These are phyloP conservation scores for Malacosoma neustria DNA, from an alignment of 2,888 invertebrate species.

Conservation along the genomic window DNA sequence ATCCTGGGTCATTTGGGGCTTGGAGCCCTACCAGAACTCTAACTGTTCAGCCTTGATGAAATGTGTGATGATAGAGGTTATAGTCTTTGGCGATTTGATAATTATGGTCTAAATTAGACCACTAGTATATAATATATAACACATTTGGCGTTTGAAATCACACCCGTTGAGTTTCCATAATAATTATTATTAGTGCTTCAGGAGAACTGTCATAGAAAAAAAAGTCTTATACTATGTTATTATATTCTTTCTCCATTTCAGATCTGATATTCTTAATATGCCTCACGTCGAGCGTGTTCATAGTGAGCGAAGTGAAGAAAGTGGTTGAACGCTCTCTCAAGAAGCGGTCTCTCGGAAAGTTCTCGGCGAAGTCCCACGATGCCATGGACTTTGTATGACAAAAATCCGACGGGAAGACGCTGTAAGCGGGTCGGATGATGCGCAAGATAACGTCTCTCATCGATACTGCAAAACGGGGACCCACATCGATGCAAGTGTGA, in stretches of 20 bases:
- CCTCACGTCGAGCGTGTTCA: slow-evolving; percentile 96
- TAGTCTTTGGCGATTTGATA: too few species aligned
- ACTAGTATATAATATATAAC: background rate
- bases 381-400: slow-evolving; percentile 86
- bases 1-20: too few species aligned
- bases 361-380: slow-evolving; percentile 56
- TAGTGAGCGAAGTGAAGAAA: slow-evolving; percentile 95
- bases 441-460: slow-evolving; percentile 4
- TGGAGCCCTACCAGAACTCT: too few species aligned
- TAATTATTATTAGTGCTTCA: too few species aligned
- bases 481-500: background rate
- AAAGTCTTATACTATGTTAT: too few species aligned
- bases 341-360: slow-evolving; percentile 59
- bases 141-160: background rate
- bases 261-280: slow-evolving; percentile 93
- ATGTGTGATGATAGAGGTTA: too few species aligned
- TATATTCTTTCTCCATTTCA: too few species aligned
- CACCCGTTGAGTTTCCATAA: too few species aligned
- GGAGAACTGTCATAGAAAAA: too few species aligned
- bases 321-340: slow-evolving; percentile 84
- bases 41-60: too few species aligned
- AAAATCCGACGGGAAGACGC: slow-evolving; percentile 56
- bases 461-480: background rate
- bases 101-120: too few species aligned
- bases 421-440: slow-evolving; percentile 33